Evolutionary conservation across 1,140 invertebrate species (phyloP).

Genomic region (Diploscapter pachys): DNA sequence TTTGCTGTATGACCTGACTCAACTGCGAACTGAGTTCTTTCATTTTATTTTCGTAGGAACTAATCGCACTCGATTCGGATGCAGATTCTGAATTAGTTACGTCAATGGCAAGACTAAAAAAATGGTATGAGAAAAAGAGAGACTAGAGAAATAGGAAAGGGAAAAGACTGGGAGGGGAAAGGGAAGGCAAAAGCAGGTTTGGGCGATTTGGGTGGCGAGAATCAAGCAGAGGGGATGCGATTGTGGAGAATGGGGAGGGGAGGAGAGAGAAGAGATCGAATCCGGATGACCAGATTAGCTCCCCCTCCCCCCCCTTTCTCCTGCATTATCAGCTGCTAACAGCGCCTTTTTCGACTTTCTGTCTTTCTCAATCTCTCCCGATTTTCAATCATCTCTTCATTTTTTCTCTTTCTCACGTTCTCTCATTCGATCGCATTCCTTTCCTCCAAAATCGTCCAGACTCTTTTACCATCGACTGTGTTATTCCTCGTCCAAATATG

Average conservation of each 20-base stretch:
- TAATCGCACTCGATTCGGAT: not conserved
- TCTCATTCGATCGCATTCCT: too few relatives aligned
- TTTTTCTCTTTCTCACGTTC: not conserved
- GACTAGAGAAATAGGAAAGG: too few relatives aligned
- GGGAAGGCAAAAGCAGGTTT: too few relatives aligned
- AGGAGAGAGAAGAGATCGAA: too few relatives aligned
- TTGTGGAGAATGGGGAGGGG: too few relatives aligned
- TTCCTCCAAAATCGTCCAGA: too few relatives aligned
- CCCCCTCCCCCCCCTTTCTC: not conserved
- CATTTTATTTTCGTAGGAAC: constrained; percentile 37
- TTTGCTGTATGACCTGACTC: constrained; percentile 28
- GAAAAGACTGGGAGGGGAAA: too few relatives aligned
- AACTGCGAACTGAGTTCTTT: constrained; percentile 33
- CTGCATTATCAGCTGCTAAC: not conserved
- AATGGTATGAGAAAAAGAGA: not conserved
- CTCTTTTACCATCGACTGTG: too few relatives aligned
- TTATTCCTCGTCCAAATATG: too few relatives aligned
- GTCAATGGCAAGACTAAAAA: constrained; percentile 16
- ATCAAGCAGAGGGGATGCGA: too few relatives aligned
- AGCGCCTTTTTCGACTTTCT: constrained; percentile 1
- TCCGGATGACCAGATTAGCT: not conserved
- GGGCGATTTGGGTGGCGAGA: too few relatives aligned
- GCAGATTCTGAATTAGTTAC: not conserved
- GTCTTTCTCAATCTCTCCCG: not conserved
- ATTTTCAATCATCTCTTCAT: not conserved